Conservation (phyloP, 2,113 vertebrate genomes). For the Pterophyllum scalare region DNA sequence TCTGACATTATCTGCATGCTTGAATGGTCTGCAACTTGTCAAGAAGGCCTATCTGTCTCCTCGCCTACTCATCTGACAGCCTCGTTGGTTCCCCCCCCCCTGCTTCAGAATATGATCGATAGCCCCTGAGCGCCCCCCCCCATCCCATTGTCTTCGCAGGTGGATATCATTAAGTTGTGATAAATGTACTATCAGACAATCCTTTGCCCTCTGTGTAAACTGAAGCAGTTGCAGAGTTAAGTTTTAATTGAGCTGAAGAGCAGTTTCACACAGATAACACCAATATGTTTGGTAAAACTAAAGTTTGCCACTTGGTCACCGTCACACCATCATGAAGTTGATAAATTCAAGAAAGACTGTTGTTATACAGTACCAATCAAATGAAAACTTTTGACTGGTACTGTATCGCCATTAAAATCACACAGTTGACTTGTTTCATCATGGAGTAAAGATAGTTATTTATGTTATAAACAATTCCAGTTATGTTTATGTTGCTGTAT, state of each 20-base stretch:
- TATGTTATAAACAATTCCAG: neutral
- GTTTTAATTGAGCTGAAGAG: conserved; percentile 5
- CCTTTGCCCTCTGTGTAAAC: conserved; percentile 19
- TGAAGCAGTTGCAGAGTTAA: neutral
- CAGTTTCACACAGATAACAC: neutral
- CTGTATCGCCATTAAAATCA: no score
- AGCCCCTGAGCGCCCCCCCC: conserved; percentile 47
- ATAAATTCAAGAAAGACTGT: neutral
- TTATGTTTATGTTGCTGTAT: no score
- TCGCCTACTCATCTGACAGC: conserved; percentile 63
- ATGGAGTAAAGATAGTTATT: neutral
- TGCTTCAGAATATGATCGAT: conserved; percentile 75
- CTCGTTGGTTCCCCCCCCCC: conserved; percentile 28
- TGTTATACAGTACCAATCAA: no score
- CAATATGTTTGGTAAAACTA: neutral
- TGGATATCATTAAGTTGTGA: conserved; percentile 73
- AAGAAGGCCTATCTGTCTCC: conserved; percentile 74
- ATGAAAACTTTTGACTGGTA: no score
- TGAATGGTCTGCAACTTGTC: conserved; percentile 77
- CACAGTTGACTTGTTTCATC: neutral
- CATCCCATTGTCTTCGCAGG: conserved; percentile 64
- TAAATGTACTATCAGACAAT: conserved; percentile 46
- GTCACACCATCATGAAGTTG: neutral
- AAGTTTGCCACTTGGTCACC: neutral
- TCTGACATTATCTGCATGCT: conserved; percentile 76